phyloP scores from a whole-genome alignment of 2,113 vertebrate species.

The Hemiscyllium ocellatum region DNA sequence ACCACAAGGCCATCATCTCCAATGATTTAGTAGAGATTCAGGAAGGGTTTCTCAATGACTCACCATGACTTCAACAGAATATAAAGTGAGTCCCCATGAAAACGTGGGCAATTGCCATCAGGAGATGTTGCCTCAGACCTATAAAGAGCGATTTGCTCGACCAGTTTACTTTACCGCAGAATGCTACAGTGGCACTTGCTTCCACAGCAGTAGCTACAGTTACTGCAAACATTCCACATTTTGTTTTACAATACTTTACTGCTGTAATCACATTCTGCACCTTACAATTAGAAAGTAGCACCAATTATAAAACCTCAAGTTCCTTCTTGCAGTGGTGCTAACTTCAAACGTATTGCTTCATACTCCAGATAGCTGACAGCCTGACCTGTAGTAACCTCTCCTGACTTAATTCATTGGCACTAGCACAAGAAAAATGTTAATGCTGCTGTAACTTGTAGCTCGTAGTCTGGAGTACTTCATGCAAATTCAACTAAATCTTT shows the following conservation, averaged over 20 bases:
- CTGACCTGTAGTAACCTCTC: slow-evolving; percentile 6
- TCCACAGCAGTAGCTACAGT: neutral
- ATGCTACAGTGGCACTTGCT: neutral
- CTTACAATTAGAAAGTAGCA: neutral
- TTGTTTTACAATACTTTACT: neutral
- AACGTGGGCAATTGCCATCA: neutral
- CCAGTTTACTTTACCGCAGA: neutral
- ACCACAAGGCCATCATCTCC: too few relatives aligned
- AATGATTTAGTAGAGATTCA: neutral
- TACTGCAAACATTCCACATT: neutral
- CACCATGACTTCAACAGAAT: neutral
- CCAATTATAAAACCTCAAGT: neutral
- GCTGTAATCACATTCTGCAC: neutral
- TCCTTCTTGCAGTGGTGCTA: neutral
- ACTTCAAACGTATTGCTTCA: neutral
- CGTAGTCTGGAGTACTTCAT: neutral
- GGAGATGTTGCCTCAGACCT: neutral
- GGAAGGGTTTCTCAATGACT: neutral
- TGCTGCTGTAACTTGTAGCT: neutral
- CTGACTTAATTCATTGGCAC: neutral
- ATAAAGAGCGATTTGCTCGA: neutral
- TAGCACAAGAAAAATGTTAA: neutral
- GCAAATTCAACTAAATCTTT: neutral
- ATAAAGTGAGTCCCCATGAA: neutral
- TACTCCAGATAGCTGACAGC: neutral